These are phyloP conservation scores for Ictidomys tridecemlineatus DNA, from an alignment of 2,113 vertebrate species.

Conservation along the genomic window DNA sequence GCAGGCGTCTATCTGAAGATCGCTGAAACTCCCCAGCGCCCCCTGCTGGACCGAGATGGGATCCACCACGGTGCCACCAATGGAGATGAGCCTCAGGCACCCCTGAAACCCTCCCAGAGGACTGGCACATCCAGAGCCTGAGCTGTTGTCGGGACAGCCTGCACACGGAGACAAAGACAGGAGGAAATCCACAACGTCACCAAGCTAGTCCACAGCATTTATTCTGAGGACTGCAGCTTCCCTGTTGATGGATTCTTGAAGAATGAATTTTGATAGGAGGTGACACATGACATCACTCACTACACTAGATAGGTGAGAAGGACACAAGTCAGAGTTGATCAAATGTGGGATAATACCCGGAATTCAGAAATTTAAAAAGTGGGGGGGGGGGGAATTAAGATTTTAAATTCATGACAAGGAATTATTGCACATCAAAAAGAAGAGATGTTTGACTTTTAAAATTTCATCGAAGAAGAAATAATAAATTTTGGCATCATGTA, in stretches of 20 bases:
- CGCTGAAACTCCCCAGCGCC: constrained; percentile 91
- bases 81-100: constrained; percentile 92
- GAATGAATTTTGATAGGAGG: neutral
- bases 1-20: constrained; percentile 95
- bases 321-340: neutral
- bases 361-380: neutral
- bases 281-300: neutral
- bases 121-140: constrained; percentile 86
- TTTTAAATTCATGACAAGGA: neutral
- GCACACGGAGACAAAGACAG: neutral
- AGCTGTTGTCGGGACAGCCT: constrained; percentile 91
- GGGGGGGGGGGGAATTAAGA: neutral
- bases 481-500: neutral
- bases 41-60: constrained; percentile 93
- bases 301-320: neutral
- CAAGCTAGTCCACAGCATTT: neutral
- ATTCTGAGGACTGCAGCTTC: neutral
- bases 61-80: constrained; percentile 89
- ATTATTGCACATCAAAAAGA: neutral
- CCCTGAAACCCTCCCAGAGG: constrained; percentile 91
- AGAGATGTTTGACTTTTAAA: neutral
- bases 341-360: neutral
- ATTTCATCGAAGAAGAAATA: neutral
- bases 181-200: neutral
- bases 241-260: neutral